A percentile compares a stretch with the other conserved stretches of the same genome.
Evolutionary conservation across 92 coral and sea anemone species (phyloP).

Genomic region (Parazoanthus swiftii): DNA sequence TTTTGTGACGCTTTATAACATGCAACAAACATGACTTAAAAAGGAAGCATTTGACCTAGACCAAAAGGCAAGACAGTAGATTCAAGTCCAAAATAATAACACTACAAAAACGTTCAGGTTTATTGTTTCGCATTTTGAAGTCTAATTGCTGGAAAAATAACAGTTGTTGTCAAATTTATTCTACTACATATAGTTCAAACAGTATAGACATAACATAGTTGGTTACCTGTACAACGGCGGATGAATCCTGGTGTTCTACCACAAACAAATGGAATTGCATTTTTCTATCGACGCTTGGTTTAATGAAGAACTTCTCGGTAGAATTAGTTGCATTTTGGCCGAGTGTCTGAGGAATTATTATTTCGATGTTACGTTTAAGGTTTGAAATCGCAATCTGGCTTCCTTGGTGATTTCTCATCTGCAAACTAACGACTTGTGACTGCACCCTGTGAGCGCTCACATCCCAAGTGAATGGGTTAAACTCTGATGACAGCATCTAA

Average conservation of each 20-base stretch:
- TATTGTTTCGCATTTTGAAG: neutral
- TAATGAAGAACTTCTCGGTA: constrained; percentile 51
- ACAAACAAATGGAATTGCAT: constrained; percentile 64
- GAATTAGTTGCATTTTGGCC: neutral
- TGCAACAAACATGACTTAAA: no score
- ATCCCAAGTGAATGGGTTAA: constrained; percentile 86
- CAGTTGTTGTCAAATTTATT: neutral
- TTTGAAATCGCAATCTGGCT: constrained; percentile 42
- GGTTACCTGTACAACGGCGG: constrained; percentile 49
- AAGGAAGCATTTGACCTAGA: neutral
- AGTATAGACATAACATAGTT: neutral
- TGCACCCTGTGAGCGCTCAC: constrained; percentile 48
- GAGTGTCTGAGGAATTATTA: constrained; percentile 45
- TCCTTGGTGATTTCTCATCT: constrained; percentile 57
- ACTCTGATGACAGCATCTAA: constrained; percentile 57
- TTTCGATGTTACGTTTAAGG: constrained; percentile 58
- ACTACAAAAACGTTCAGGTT: neutral
- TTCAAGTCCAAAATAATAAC: neutral
- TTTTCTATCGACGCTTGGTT: constrained; percentile 51
- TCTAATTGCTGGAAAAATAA: no score
- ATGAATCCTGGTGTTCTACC: constrained; percentile 41
- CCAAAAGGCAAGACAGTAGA: no score
- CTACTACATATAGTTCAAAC: neutral
- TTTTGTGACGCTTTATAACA: neutral
- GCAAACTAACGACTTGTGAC: constrained; percentile 58